Conservation (phyloP, 23 tunicate genomes). For the Botrylloides violaceus region DNA sequence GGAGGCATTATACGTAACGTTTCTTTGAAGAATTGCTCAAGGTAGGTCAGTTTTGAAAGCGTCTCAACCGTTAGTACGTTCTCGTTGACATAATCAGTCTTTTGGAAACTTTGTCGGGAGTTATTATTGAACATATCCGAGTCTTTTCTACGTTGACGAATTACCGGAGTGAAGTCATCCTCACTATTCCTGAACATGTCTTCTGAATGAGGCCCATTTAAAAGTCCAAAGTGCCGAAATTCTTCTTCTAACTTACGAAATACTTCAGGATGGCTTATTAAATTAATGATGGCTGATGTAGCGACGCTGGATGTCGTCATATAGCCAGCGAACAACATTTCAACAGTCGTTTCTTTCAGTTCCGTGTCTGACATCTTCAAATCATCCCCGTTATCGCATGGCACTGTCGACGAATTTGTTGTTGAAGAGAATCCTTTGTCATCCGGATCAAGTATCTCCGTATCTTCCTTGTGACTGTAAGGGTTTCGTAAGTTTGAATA, state of each 20-base stretch:
- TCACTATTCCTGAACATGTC: no score
- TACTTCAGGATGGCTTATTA: conserved; percentile 45
- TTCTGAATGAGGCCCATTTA: background rate
- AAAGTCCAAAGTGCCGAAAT: conserved; percentile 25
- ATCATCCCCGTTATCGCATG: no score
- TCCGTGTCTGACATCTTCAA: conserved; percentile 6
- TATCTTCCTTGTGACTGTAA: background rate
- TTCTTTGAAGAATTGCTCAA: conserved; percentile 79
- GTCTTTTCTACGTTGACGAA: background rate
- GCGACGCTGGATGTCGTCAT: conserved; percentile 43
- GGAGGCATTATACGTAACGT: conserved; percentile 62
- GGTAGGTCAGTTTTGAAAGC: conserved; percentile 41
- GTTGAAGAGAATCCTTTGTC: no score
- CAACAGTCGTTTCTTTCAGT: conserved; percentile 56
- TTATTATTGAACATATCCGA: conserved; percentile 4
- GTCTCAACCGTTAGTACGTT: background rate
- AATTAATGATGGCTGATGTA: conserved; percentile 46
- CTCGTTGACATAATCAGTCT: background rate
- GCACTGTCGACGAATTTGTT: no score
- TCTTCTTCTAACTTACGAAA: conserved; percentile 54
- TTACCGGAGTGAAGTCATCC: background rate
- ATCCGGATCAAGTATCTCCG: no score
- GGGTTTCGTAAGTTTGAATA: no score
- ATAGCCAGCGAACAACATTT: conserved; percentile 72
- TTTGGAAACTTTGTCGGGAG: background rate